Evolutionary conservation across 2,888 invertebrate genomes (phyloP).

Genomic region (Cepaea hortensis): DNA sequence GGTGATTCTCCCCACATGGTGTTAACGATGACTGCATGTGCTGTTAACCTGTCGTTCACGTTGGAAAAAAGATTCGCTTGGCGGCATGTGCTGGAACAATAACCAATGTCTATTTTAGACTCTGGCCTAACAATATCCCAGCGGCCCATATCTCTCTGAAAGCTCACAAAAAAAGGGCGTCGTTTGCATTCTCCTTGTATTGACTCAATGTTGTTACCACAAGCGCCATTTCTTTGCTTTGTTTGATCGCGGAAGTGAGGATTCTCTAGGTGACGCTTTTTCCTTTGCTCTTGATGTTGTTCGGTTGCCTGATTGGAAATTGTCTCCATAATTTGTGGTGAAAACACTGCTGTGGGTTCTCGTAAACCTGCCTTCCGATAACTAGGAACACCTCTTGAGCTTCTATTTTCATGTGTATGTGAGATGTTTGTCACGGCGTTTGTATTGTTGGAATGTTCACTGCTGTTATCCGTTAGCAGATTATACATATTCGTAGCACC

Average conservation of each 20-base stretch:
- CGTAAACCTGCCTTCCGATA: neutral
- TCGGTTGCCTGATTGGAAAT: neutral
- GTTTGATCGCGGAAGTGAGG: neutral
- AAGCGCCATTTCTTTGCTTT: neutral
- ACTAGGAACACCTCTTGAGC: neutral
- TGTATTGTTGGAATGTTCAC: neutral
- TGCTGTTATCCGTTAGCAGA: neutral
- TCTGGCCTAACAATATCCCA: neutral
- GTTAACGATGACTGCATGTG: conserved; percentile 11
- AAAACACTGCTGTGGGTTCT: neutral
- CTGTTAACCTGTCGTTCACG: neutral
- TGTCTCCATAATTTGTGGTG: neutral
- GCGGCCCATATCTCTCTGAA: neutral
- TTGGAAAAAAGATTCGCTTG: neutral
- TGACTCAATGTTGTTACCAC: neutral
- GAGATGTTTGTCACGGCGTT: neutral
- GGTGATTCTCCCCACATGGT: neutral
- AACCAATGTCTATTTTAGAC: neutral
- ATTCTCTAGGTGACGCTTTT: neutral
- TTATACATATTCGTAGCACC: neutral
- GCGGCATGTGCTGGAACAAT: neutral
- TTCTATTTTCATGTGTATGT: neutral
- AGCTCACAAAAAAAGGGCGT: neutral
- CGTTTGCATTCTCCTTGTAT: neutral
- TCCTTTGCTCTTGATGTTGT: neutral